Base-by-base conservation (phyloP, 2,888 invertebrate genomes). In the Branchellion lobata region DNA sequence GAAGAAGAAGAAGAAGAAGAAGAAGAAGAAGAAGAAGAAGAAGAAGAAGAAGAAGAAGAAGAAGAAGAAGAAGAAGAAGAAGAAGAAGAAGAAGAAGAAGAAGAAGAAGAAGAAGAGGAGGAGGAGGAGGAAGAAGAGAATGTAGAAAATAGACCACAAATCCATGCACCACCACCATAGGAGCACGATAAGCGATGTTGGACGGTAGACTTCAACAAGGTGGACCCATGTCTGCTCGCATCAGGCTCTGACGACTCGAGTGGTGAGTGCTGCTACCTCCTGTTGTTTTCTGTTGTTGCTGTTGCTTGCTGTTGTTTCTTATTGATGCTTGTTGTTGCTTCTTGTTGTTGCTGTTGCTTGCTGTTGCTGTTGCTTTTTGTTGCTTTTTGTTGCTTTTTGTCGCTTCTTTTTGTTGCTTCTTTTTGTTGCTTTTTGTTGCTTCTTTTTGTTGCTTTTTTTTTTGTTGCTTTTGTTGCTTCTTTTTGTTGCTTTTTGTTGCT, bases 131-230 rank as follows among this genome's bases (percentile, higher is more conserved):
- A n/a, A n/a, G n/a, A n/a, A n/a, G n/a, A n/a, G n/a, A n/a, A n/a
- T n/a, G n/a, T n/a, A n/a, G n/a, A n/a, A n/a, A n/a, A n/a, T n/a
- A n/a, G n/a, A n/a, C n/a, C n/a, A n/a, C n/a, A n/a, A n/a, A n/a
- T n/a, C n/a, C n/a, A n/a, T n/a, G n/a, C n/a, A n/a, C n/a, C n/a
- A n/a, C n/a, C 21, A 51, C 14, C 53, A n/a, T 57, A 83, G 83
- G 83, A 83, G 71, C 96, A 96, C 88, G 95, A 96, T 88, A 95
- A 95, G 87, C 90, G 96, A 69, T 94, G 94, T 87, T 96, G 96
- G 96, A 94, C 94, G 84, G 95, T 96, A 53, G 95, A 96, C 89
- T 96, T 96, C 88, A 96, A 94, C 88, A 91, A 92, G 83, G 92
- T 94, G 34, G 95, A 96, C 87, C 94, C 95, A 21, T 91, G 94